Conservation (phyloP, 2,113 vertebrate genomes). For the Phasianus colchicus region DNA sequence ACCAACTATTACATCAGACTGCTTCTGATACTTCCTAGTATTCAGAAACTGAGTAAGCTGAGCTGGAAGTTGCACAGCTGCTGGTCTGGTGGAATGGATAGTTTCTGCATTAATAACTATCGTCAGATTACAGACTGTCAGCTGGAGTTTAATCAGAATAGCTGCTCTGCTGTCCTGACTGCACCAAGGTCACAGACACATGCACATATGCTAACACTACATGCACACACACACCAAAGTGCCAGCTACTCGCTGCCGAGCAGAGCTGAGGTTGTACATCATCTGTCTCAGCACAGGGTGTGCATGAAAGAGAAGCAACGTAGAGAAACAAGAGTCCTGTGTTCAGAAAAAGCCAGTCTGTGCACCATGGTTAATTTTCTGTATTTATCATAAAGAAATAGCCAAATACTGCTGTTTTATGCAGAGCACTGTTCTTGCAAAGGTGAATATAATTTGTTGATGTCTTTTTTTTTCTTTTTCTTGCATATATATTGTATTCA, state of each 20-base stretch:
- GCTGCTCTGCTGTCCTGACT: not conserved
- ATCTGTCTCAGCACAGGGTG: not conserved
- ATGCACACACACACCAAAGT: not conserved
- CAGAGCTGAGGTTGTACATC: not conserved
- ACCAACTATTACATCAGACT: not conserved
- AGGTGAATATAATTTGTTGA: not conserved
- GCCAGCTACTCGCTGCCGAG: not conserved
- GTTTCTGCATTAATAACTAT: not conserved
- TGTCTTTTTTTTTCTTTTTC: not conserved
- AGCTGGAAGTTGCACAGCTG: constrained; percentile 19
- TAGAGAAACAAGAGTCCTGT: not conserved
- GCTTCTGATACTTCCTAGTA: not conserved
- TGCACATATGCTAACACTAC: not conserved
- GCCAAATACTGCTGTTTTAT: not conserved
- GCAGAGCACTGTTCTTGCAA: not conserved
- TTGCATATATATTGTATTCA: not conserved
- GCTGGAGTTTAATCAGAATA: constrained; percentile 21
- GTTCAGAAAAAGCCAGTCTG: not conserved
- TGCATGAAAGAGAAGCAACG: not conserved
- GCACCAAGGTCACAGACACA: constrained; percentile 31
- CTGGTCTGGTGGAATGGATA: constrained; percentile 15
- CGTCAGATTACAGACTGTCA: constrained; percentile 39
- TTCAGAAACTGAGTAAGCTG: not conserved
- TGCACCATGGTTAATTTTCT: not conserved
- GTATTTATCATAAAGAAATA: not conserved